Percentiles rank a stretch among this genome's conserved stretches.
Conservation (phyloP, 2,888 invertebrate genomes). For the Oeneis ivallda region DNA sequence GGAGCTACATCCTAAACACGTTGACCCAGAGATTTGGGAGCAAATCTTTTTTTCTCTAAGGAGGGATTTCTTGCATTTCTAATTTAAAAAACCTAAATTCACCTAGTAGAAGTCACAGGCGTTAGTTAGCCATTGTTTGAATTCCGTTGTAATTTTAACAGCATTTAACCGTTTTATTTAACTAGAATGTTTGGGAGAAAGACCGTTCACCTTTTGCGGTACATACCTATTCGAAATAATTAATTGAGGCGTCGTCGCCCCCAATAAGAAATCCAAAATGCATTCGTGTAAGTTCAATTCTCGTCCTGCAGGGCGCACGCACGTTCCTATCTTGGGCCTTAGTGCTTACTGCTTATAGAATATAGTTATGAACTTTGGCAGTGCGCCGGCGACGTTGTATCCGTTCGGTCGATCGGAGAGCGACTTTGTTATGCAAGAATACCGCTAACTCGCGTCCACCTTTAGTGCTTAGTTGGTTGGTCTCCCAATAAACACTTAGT, state of each 20-base stretch:
- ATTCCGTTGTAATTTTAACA: not conserved
- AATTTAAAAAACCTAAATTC: no score
- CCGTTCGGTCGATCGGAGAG: conserved; percentile 67
- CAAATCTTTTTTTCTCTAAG: no score
- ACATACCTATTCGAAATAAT: conserved; percentile 66
- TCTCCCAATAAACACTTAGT: no score
- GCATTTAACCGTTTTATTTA: conserved; percentile 3
- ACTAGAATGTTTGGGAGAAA: conserved; percentile 47
- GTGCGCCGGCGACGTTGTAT: conserved; percentile 69
- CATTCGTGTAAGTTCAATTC: conserved; percentile 66
- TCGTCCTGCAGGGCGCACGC: conserved; percentile 46
- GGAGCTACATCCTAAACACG: no score
- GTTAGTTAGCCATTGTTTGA: not conserved
- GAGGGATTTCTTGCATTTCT: no score
- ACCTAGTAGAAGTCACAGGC: no score
- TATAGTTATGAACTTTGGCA: conserved; percentile 38
- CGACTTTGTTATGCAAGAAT: conserved; percentile 54
- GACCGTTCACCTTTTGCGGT: conserved; percentile 59
- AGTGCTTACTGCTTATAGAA: no score
- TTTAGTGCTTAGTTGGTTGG: conserved; percentile 35
- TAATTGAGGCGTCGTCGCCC: conserved; percentile 48
- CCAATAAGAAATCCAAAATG: conserved; percentile 67
- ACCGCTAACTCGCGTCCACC: conserved; percentile 43
- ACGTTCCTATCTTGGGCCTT: conserved; percentile 27
- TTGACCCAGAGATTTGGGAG: no score